Percentiles rank a stretch among this genome's conserved stretches.
Evolutionary conservation across 2,797 vertebrate genomes (phyloP).

Genomic region (Synaphobranchus kaupii): DNA sequence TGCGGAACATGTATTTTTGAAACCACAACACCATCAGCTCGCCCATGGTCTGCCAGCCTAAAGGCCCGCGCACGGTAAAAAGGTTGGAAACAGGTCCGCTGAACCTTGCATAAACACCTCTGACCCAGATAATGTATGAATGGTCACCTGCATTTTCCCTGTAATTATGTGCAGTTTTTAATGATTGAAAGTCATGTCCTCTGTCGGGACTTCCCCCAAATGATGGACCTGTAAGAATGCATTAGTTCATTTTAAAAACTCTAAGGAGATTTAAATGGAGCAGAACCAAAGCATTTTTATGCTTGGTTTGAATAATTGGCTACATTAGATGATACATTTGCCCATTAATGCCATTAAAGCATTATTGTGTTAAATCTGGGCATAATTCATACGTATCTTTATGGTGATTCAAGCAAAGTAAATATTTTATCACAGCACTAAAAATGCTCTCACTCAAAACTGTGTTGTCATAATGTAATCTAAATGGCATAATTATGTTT

Average conservation of each 20-base stretch:
- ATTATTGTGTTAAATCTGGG: not conserved
- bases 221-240: not conserved
- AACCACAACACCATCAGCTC: not conserved
- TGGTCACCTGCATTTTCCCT: not conserved
- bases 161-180: not conserved
- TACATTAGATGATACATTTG: not conserved
- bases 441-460: not conserved
- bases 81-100: not conserved
- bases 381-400: not conserved
- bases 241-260: not conserved
- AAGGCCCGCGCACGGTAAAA: not conserved
- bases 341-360: not conserved
- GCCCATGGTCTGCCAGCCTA: not conserved
- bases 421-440: not conserved
- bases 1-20: not conserved
- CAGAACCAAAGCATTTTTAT: not conserved
- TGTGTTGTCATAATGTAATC: not conserved
- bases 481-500: not conserved
- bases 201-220: not conserved
- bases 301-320: not conserved
- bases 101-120: not conserved
- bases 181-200: not conserved
- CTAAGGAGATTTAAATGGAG: not conserved
- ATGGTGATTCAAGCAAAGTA: not conserved
- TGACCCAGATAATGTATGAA: not conserved